A percentile compares a stretch with the other conserved stretches of the same genome.
phyloP scores from a whole-genome alignment of 2,113 vertebrate species.

The Lophura nycthemera region DNA sequence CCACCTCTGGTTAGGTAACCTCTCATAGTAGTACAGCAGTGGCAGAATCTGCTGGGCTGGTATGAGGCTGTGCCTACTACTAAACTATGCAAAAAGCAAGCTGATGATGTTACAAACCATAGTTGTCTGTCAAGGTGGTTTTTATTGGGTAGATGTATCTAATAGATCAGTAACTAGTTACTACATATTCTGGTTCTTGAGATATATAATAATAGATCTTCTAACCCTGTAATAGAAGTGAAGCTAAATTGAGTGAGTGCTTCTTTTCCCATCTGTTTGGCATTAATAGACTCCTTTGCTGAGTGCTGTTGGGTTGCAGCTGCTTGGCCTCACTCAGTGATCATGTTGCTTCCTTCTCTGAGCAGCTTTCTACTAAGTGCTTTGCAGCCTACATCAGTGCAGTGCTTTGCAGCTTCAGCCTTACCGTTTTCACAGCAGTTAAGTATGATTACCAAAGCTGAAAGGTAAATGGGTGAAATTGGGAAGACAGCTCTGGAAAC shows the following conservation, averaged over 20 bases:
- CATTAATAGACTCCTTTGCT: not conserved
- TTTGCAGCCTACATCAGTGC: not conserved
- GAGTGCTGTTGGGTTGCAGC: not conserved
- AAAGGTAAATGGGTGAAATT: not conserved
- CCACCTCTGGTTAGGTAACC: not conserved
- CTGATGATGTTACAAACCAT: not conserved
- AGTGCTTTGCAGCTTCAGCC: conserved; percentile 27
- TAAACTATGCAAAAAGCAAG: not conserved
- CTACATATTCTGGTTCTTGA: not conserved
- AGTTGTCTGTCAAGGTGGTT: not conserved
- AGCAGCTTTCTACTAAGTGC: not conserved
- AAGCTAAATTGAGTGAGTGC: not conserved
- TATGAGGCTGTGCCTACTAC: not conserved
- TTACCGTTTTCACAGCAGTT: not conserved
- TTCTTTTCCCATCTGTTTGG: not conserved
- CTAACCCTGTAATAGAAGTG: not conserved
- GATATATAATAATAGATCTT: not conserved
- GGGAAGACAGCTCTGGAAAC: not conserved
- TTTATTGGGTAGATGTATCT: not conserved
- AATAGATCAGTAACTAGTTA: not conserved
- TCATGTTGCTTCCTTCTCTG: not conserved
- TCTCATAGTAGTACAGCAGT: not conserved
- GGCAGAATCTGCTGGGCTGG: not conserved
- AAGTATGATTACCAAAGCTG: not conserved
- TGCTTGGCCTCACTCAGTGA: not conserved